Base-by-base conservation (phyloP, 2,888 invertebrate genomes). In the Shargacucullia verbasci region DNA sequence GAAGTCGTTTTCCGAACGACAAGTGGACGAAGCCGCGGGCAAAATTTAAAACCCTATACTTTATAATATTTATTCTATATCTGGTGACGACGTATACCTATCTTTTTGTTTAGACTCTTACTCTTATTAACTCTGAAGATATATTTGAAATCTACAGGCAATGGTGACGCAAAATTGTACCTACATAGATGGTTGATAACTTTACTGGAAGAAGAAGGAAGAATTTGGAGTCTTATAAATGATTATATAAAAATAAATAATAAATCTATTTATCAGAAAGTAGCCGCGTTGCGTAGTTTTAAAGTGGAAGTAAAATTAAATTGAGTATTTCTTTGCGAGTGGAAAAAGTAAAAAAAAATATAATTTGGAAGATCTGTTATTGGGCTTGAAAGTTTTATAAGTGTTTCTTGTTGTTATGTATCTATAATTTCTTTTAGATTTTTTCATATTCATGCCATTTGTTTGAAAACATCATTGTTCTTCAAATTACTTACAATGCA, bases 381-480 rank as follows among this genome's bases (percentile, higher is more conserved):
- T 41, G 41, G 25, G 70, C 12, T 25, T 56, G 10, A 29, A 20
- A 33, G 8, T 9, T n/a, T n/a, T n/a, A n/a, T n/a, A n/a, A n/a
- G n/a, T n/a, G n/a, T n/a, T n/a, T n/a, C n/a, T n/a, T n/a, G n/a
- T n/a, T n/a, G n/a, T n/a, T n/a, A n/a, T n/a, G n/a, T n/a, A n/a
- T n/a, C 15, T 53, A 46, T 34, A 12, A 14, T 35, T 33, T 53
- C 46, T 15, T 58, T 13, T 34, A 12, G 12, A 31, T 33, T 53
- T 46, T 15, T 58, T 13, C 41, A 46, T 33, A 40, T 48, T 35
- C 53, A 20, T 54, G 15, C 7, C 70, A 66, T 70, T 76, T 70
- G 64, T 70, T 73, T 70, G 62, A 76, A 76, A 58, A 52, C 49
- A 68, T 64, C 63, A 62, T 54, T 62, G 49, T 62, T 62, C 46